A percentile compares a stretch with the other conserved stretches of the same genome.
Evolutionary conservation across 2,888 invertebrate species (phyloP).

Genomic region (Creontiades dilutus): DNA sequence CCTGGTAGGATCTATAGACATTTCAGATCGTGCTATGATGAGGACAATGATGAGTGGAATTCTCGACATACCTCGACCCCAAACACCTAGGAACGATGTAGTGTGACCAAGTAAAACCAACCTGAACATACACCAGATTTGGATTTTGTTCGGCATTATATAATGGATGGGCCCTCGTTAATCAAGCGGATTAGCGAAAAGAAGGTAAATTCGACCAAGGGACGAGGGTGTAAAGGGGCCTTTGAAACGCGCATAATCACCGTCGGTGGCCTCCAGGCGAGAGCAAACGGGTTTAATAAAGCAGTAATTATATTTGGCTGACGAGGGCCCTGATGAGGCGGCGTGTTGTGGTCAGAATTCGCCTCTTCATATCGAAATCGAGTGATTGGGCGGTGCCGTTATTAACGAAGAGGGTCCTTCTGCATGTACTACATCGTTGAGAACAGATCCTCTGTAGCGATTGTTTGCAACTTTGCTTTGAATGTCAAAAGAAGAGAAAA

Average conservation of each 20-base stretch:
- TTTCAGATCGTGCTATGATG: no score
- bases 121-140: neutral
- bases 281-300: slow-evolving; percentile 40
- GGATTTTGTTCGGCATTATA: neutral
- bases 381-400: slow-evolving; percentile 2
- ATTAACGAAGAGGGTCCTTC: slow-evolving; percentile 14
- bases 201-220: neutral
- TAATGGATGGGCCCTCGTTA: neutral
- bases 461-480: neutral
- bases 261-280: neutral
- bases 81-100: no score
- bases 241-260: slow-evolving; percentile 32
- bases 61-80: no score
- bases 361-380: slow-evolving; percentile 22
- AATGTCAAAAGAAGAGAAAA: no score
- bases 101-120: neutral
- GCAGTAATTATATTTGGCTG: slow-evolving; percentile 29
- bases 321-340: slow-evolving; percentile 27
- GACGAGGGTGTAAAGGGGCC: neutral
- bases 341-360: slow-evolving; percentile 31
- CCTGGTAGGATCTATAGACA: no score
- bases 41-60: no score
- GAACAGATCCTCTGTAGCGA: neutral
- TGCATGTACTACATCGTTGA: neutral
- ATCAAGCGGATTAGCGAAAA: slow-evolving; percentile 24